Evolutionary conservation across 2,888 invertebrate genomes (phyloP), one percentile per base, ranked within the genome.

Genomic region (Agrotis clavis): DNA sequence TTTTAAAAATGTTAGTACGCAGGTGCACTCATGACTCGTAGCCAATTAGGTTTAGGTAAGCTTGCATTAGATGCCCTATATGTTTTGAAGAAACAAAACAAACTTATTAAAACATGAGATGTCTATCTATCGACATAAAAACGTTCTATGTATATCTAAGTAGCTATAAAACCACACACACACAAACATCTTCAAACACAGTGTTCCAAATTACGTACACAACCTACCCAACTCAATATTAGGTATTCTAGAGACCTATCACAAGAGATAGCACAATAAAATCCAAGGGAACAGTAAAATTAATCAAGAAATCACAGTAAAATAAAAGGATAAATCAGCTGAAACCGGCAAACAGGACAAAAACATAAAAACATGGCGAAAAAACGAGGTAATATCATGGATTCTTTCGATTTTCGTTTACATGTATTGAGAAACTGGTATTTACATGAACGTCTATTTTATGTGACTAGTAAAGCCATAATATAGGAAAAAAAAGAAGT

Each of bases 321-420:
- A 85, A 76, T 61, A 85, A 74, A 78, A 77, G 53, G 77, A 81
- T 71, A 83, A 78, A 81, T 86, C 84, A 77, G 69, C 60, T 66
- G 53, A 71, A 68, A 68, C 70, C 54, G 71, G 60, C 63, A 76
- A 86, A 77, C 70, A 77, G 74, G 77, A 80, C 67, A 67, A 81
- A 75, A 71, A 70, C 77, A 83, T 78, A 84, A 83, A 84, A 86
- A 68, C 76, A 74, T 71, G 67, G 48, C 67, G 51, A 83, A 83
- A 81, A 85, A 73, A 74, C 74, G 71, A 64, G n/a, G 67, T 64
- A 67, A 83, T 84, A 78, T 78, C 73, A 76, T 53, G 76, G 66
- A 85, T 85, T 74, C 71, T 56, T 86, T 85, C 75, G 81, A 83
- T 84, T 84, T 81, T 83, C 74, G 72, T 83, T 83, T 75, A 83